Base-by-base conservation (phyloP, 2,113 vertebrate genomes). In the Pseudolaguvia tuberculata region DNA sequence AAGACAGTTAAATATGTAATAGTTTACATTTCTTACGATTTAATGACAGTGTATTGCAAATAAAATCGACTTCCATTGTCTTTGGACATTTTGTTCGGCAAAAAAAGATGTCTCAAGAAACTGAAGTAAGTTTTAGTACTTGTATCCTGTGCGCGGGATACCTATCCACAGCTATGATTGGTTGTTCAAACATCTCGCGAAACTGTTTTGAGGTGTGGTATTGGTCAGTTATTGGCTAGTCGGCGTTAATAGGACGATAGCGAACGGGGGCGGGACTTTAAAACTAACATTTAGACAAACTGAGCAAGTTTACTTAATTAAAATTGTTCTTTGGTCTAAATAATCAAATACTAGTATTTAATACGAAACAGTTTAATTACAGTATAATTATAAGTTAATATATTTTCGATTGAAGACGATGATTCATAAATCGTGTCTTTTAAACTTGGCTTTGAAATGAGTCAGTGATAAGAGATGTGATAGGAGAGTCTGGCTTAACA, bases 61-160 rank as follows among this genome's bases (percentile, higher is more conserved):
- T 59, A 23, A 56, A 70, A 61, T 5, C n/a, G 25, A 27, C 20
- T 29, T 20, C 53, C 31, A n/a, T 59, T 21, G 29, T 55, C 9
- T 15, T 67, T 75, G 20, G 23, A 15, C 4, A 18, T 52, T 75
- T 63, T 67, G 10, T 50, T 78, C 21, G 18, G 12, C 8, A 14
- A 31, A 42, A n/a, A 35, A 72, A 73, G 39, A 83, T 81, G 79
- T 77, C 75, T 58, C 50, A 23, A 39, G 75, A 72, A 55, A 50
- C 25, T 63, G 20, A 81, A 77, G 82, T 83, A 83, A 79, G 69
- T 31, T 52, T 25, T 14, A n/a, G 17, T n/a, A 17, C 51, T 25
- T 31, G 3, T 7, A 21, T n/a, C 10, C 15, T 74, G 25, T 55
- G 69, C 20, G 74, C 27, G 29, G 21, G 52, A 11, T n/a, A 9